Percentiles rank a stretch among this genome's conserved stretches.
phyloP scores from a whole-genome alignment of 2,888 invertebrate genomes.

The Hirtodrosophila confusa region DNA sequence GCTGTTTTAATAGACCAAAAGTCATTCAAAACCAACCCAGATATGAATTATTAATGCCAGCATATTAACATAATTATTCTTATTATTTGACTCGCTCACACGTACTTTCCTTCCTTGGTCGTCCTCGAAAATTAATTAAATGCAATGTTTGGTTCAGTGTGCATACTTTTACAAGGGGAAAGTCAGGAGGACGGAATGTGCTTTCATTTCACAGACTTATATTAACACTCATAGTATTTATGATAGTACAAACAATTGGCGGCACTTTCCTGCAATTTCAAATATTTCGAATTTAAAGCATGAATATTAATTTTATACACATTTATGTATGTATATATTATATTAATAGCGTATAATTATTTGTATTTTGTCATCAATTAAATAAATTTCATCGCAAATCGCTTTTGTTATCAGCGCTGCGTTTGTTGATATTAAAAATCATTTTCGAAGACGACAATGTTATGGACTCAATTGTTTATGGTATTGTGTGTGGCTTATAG shows the following conservation, averaged over 20 bases:
- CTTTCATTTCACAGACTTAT: too few relatives aligned
- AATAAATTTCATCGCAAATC: constrained; percentile 2
- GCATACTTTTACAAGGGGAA: neutral
- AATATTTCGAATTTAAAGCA: neutral
- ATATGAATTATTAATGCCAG: neutral
- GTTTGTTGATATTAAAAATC: too few relatives aligned
- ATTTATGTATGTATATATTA: neutral
- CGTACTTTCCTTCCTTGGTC: neutral
- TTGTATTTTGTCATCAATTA: neutral
- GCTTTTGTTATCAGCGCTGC: constrained; percentile 7
- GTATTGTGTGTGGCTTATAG: constrained; percentile 26
- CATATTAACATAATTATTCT: constrained; percentile 18
- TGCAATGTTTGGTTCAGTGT: constrained; percentile 2
- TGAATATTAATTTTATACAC: constrained; percentile 3
- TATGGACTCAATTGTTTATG: constrained; percentile 15
- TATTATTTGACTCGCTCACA: neutral
- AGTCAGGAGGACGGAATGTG: neutral
- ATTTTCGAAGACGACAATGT: constrained; percentile 2
- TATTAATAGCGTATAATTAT: neutral
- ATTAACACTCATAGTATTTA: neutral
- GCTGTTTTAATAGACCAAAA: neutral
- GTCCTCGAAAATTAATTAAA: constrained; percentile 22
- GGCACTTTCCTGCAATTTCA: neutral
- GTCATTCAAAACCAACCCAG: neutral
- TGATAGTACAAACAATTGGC: neutral